Base-by-base conservation (phyloP, 2,888 invertebrate species). In the Erpobdella octoculata region DNA sequence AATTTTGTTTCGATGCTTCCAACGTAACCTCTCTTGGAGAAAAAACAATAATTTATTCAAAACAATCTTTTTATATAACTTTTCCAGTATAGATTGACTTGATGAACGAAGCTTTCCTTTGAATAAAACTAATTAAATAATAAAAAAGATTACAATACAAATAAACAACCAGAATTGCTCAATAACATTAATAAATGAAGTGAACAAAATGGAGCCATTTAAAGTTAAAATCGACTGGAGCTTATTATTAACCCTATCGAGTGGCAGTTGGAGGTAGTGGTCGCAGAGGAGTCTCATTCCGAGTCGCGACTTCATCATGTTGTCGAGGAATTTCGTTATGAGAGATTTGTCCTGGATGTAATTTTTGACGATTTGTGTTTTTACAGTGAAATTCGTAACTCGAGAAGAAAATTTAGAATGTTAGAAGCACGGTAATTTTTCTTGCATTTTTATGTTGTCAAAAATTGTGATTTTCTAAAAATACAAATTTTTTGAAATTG, bases 201-300 rank as follows among this genome's bases (percentile, higher is more conserved):
- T 53, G 12, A 53, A 53, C 8, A 1, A 53, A 12, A 21, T 9
- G 9, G n/a, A n/a, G n/a, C n/a, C n/a, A n/a, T n/a, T n/a, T n/a
- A n/a, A n/a, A n/a, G n/a, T n/a, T n/a, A n/a, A n/a, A n/a, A n/a
- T n/a, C n/a, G n/a, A n/a, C n/a, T n/a, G n/a, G n/a, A n/a, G n/a
- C n/a, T n/a, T n/a, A n/a, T n/a, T n/a, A n/a, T n/a, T 75, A 75
- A 84, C 85, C 81, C 83, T 84, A 74, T 85, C 84, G 64, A 85
- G 84, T 64, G 83, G 81, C 9, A 86, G 78, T 18, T 83, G 82
- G 46, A 86, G 78, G 76, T 86, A 86, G 77, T 86, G 86, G 72
- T 86, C 86, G n/a, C 84, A 84, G 71, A 86, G 77, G 83, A 86
- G 83, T 31, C 86, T 81, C 48, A 86, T 83, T 31, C 86, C 86